Evolutionary conservation across 2,113 vertebrate species (phyloP).

Genomic region (Martes martes): DNA sequence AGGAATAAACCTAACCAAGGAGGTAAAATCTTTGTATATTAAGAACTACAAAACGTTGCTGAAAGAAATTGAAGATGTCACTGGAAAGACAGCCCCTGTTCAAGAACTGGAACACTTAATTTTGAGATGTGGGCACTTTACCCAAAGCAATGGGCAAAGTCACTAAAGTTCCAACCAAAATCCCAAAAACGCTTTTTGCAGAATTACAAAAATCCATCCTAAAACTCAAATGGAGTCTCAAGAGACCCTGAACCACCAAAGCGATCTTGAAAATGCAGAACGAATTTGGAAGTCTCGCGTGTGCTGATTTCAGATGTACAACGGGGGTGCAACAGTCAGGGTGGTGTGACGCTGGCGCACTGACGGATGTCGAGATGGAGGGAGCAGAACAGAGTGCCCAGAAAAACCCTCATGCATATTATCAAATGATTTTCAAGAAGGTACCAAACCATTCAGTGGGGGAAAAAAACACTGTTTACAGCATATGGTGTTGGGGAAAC

Average conservation of each 20-base stretch:
- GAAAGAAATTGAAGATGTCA: not conserved
- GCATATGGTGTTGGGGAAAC: not conserved
- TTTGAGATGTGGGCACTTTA: fast-evolving
- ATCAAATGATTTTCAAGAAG: not conserved
- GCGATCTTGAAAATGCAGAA: not conserved
- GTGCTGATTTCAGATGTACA: not conserved
- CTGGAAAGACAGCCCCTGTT: not conserved
- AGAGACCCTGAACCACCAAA: not conserved
- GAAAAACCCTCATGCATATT: not conserved
- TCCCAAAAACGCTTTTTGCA: not conserved
- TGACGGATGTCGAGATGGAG: fast-evolving
- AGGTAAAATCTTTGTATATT: not conserved
- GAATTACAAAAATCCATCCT: not conserved
- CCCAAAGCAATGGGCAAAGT: not conserved
- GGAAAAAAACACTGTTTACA: not conserved
- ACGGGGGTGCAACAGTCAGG: not conserved
- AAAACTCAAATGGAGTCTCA: not conserved
- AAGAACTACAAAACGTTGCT: not conserved
- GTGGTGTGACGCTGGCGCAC: too few species aligned
- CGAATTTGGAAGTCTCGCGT: not conserved
- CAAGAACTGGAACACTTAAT: not conserved
- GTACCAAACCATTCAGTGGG: not conserved
- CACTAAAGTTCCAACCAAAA: not conserved
- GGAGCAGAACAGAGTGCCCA: not conserved
- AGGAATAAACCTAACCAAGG: not conserved